These are phyloP conservation scores for Toxotes jaculatrix DNA, from an alignment of 2,113 vertebrate species.

Conservation along the genomic window DNA sequence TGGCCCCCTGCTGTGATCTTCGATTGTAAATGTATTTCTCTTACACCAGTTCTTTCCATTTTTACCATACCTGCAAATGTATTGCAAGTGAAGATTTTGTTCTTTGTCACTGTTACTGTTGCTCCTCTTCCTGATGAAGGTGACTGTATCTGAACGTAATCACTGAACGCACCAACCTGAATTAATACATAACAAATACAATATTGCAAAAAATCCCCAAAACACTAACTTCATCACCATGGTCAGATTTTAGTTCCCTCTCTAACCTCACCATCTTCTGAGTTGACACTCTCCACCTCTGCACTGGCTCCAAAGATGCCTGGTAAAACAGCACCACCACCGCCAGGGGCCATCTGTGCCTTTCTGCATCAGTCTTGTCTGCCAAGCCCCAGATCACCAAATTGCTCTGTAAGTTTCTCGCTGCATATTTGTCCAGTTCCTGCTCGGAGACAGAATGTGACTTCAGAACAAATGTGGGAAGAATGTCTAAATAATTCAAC, in stretches of 20 bases:
- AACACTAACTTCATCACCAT: not conserved
- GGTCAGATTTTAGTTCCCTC: not conserved
- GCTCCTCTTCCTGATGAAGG: not conserved
- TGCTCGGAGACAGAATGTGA: constrained; percentile 23
- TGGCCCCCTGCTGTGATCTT: constrained; percentile 28
- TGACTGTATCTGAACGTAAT: not conserved
- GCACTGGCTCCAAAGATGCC: constrained; percentile 23
- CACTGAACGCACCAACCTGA: not conserved
- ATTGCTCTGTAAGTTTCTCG: constrained; percentile 32
- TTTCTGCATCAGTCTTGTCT: constrained; percentile 18
- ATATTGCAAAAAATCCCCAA: not conserved
- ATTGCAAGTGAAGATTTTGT: not conserved
- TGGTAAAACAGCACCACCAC: constrained; percentile 27
- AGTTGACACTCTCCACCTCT: constrained; percentile 43
- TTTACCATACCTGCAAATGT: not conserved
- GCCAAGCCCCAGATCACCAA: constrained; percentile 35
- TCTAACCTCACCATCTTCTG: constrained; percentile 30
- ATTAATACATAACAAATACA: not conserved
- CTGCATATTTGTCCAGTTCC: constrained; percentile 35
- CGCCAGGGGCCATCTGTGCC: constrained; percentile 58
- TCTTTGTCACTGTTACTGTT: not conserved
- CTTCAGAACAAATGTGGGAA: constrained; percentile 21
- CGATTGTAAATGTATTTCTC: not conserved
- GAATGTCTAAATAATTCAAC: constrained; percentile 24
- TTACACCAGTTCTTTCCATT: not conserved